These are phyloP conservation scores for Parambassis ranga DNA, from an alignment of 2,797 vertebrate species.

Conservation along the genomic window DNA sequence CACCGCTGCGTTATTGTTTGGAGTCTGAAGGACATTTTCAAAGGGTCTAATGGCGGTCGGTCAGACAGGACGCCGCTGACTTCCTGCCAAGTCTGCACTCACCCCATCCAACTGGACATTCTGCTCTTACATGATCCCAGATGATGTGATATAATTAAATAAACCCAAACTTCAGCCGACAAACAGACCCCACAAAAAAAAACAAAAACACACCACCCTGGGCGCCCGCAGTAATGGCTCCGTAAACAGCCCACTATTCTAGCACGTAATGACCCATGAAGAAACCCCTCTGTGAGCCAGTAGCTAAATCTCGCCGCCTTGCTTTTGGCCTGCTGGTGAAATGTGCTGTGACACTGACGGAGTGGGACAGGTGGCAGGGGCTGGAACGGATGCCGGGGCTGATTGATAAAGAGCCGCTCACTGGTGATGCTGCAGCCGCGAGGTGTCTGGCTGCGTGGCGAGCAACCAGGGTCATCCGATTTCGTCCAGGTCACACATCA, in stretches of 20 bases:
- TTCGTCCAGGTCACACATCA: slow-evolving; percentile 26
- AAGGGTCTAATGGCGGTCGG: slow-evolving; percentile 3
- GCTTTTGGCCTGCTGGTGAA: slow-evolving; percentile 56
- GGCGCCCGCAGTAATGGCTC: slow-evolving; percentile 46
- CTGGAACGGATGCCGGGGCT: slow-evolving; percentile 77
- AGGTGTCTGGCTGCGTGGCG: slow-evolving; percentile 8
- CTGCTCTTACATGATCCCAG: slow-evolving; percentile 55
- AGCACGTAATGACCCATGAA: slow-evolving; percentile 72
- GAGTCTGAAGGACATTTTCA: slow-evolving; percentile 16
- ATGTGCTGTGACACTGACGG: slow-evolving; percentile 80
- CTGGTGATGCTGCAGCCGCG: slow-evolving; percentile 5
- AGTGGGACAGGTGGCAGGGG: slow-evolving; percentile 75
- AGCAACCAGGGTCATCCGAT: slow-evolving; percentile 2
- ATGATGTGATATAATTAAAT: slow-evolving; percentile 59
- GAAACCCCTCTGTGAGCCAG: slow-evolving; percentile 64
- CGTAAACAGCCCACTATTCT: slow-evolving; percentile 58
- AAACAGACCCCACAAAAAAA: slow-evolving; percentile 29
- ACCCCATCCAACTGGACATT: slow-evolving; percentile 46
- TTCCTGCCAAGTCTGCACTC: slow-evolving; percentile 27
- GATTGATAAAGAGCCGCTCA: slow-evolving; percentile 77
- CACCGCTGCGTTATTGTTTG: neutral
- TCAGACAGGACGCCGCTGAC: slow-evolving; percentile 21
- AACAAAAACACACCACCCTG: slow-evolving; percentile 26
- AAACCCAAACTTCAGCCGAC: slow-evolving; percentile 23
- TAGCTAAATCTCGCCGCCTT: slow-evolving; percentile 67